These are phyloP conservation scores for Mycetomoellerius zeteki DNA, from an alignment of 1,140 invertebrate species.

Conservation along the genomic window DNA sequence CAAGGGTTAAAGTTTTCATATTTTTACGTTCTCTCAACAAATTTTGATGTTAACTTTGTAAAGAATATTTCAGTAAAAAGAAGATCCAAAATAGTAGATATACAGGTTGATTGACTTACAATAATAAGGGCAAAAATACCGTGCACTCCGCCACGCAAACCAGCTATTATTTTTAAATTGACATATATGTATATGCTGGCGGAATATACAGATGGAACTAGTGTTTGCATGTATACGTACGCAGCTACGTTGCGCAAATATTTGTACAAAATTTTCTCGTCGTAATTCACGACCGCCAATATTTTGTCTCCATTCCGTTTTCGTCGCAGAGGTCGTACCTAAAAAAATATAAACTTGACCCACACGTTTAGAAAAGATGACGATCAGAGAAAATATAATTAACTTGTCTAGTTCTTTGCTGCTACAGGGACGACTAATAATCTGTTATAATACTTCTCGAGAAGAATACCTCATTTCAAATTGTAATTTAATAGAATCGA, in stretches of 20 bases:
- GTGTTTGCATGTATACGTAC: conserved; percentile 37
- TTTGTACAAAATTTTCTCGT: conserved; percentile 73
- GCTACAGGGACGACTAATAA: neutral
- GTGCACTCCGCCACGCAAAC: neutral
- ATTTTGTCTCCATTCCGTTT: conserved; percentile 71
- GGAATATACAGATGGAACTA: conserved; percentile 11
- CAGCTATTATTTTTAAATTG: conserved; percentile 63
- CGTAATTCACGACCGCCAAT: conserved; percentile 70
- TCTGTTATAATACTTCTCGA: neutral
- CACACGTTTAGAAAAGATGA: neutral
- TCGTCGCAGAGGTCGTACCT: neutral
- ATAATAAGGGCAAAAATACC: conserved; percentile 16
- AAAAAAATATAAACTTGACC: conserved; percentile 55
- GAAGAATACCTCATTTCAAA: neutral
- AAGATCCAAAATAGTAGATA: neutral
- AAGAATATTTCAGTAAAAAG: neutral
- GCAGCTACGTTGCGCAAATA: conserved; percentile 71
- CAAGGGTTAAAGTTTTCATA: neutral
- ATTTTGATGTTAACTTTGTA: neutral
- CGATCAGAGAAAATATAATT: neutral
- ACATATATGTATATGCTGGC: neutral
- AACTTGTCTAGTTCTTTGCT: neutral
- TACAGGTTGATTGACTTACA: neutral
- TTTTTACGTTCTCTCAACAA: neutral
- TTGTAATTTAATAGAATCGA: neutral